phyloP scores from a whole-genome alignment of 1,140 invertebrate species.

The Cherax destructor region DNA sequence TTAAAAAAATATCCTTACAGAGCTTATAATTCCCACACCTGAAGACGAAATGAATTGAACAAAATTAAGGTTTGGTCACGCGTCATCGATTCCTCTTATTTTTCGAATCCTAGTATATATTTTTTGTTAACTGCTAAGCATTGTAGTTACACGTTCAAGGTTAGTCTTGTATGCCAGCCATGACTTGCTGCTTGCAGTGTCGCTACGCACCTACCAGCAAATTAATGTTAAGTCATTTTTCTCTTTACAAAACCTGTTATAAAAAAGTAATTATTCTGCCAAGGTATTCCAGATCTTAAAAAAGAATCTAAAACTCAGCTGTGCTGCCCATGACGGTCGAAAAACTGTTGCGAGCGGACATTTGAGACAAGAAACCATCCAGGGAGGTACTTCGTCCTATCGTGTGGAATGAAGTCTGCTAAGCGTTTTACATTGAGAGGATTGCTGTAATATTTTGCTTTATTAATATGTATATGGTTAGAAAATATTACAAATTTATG shows the following conservation, averaged over 20 bases:
- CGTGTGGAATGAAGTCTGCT: no score
- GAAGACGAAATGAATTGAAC: neutral
- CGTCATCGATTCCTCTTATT: neutral
- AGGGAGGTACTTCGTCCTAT: no score
- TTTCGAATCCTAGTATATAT: no score
- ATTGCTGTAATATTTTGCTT: no score
- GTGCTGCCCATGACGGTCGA: no score
- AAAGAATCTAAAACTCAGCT: no score
- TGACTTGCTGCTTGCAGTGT: conserved; percentile 3
- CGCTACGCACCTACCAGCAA: neutral
- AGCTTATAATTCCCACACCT: neutral
- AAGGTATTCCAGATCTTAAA: neutral
- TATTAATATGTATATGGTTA: no score
- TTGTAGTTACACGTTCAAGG: conserved; percentile 10
- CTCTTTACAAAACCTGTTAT: neutral
- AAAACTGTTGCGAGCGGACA: no score
- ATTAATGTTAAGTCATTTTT: neutral
- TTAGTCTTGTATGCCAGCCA: neutral
- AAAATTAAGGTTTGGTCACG: neutral
- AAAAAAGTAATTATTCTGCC: neutral
- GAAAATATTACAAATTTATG: no score
- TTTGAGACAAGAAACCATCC: no score
- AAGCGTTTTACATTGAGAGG: no score
- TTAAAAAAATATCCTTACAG: no score
- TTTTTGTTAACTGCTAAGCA: neutral